A percentile compares a stretch with the other conserved stretches of the same genome.
Conservation (phyloP, 2,113 vertebrate species). For the Saguinus imperator region DNA sequence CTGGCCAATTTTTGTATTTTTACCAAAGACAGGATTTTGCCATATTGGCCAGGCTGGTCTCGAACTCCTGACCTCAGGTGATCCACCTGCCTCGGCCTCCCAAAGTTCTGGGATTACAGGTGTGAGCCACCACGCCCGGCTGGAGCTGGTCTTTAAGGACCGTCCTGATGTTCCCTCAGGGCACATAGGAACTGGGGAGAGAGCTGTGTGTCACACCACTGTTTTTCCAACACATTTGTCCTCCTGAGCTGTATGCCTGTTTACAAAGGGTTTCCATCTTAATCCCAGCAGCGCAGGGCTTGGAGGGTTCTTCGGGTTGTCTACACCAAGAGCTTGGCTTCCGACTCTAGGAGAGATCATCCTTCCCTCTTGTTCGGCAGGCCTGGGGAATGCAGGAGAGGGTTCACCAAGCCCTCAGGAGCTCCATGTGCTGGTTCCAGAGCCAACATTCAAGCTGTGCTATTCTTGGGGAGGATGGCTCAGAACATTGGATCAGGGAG, state of each 20-base stretch:
- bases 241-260: not conserved
- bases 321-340: not conserved
- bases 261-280: not conserved
- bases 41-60: too few species aligned
- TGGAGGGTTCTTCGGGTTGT: not conserved
- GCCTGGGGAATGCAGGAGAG: not conserved
- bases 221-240: not conserved
- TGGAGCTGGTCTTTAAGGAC: not conserved
- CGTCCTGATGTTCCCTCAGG: not conserved
- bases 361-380: not conserved
- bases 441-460: not conserved
- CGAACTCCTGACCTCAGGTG: too few species aligned
- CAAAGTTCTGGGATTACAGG: too few species aligned
- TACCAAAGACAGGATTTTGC: too few species aligned
- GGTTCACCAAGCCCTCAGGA: not conserved
- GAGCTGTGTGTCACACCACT: not conserved
- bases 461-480: not conserved
- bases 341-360: not conserved
- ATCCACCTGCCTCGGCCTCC: too few species aligned
- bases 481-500: not conserved
- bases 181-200: not conserved
- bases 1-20: too few species aligned
- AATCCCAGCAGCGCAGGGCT: rapidly evolving
- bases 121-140: rapidly evolving
- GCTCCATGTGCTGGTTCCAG: not conserved